Conservation (phyloP, 1,140 invertebrate species). For the Coenobita brevimanus region DNA sequence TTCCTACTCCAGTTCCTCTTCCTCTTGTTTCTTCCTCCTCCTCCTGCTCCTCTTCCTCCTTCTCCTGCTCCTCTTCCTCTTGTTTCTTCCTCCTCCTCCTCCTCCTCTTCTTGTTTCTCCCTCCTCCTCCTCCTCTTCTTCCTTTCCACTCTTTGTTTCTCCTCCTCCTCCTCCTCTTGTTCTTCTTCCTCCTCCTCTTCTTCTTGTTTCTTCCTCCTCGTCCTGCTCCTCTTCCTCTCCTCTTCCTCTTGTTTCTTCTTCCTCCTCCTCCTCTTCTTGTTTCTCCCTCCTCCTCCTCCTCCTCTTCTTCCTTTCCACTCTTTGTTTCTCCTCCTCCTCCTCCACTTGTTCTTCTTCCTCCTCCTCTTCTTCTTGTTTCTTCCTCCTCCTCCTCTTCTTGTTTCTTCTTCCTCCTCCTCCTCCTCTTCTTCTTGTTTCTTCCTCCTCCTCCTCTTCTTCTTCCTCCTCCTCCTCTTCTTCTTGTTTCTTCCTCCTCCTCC, state of each 20-base stretch:
- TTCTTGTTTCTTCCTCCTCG: background rate
- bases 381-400: too few relatives aligned
- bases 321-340: too few relatives aligned
- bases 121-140: background rate
- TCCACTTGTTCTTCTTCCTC: too few relatives aligned
- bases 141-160: background rate
- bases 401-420: too few relatives aligned
- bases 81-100: too few relatives aligned
- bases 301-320: background rate
- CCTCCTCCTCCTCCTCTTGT: background rate
- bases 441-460: background rate
- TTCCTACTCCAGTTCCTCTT: too few relatives aligned
- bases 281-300: too few relatives aligned
- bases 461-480: background rate
- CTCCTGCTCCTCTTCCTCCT: background rate
- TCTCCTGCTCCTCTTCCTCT: background rate
- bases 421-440: background rate
- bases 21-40: background rate
- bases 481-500: background rate
- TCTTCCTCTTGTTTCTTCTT: too few relatives aligned
- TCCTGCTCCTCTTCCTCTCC: too few relatives aligned
- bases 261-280: too few relatives aligned
- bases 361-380: slow-evolving; percentile 3
- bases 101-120: background rate
- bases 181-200: slow-evolving; percentile 1